These are phyloP conservation scores for Apotomis capreana DNA, from an alignment of 2,888 invertebrate genomes.

Conservation along the genomic window DNA sequence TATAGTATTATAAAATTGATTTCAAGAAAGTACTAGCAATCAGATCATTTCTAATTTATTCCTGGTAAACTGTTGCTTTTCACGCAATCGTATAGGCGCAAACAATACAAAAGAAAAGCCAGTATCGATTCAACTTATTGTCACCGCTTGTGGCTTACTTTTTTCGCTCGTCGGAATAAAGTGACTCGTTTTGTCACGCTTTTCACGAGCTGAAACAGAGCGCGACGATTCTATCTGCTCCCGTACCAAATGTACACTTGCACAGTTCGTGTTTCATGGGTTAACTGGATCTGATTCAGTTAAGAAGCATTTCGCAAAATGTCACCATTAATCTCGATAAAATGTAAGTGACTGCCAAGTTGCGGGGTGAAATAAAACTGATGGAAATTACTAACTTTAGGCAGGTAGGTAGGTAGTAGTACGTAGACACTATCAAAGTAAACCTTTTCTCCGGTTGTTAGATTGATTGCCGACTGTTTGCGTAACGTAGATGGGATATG, in stretches of 20 bases:
- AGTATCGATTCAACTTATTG: conserved; percentile 36
- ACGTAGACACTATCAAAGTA: neutral
- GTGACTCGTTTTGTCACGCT: conserved; percentile 69
- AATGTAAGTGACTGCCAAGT: neutral
- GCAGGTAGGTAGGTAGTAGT: too few relatives aligned
- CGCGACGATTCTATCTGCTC: conserved; percentile 67
- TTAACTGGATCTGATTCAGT: conserved; percentile 32
- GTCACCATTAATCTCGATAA: neutral
- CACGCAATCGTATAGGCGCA: conserved; percentile 23
- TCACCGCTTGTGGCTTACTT: conserved; percentile 36
- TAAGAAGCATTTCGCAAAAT: conserved; percentile 5
- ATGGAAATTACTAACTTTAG: neutral
- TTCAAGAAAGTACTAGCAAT: neutral
- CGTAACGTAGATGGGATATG: conserved; percentile 5
- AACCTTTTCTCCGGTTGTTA: neutral
- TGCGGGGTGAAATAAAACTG: neutral
- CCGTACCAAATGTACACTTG: conserved; percentile 40
- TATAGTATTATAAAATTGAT: neutral
- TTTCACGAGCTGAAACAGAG: conserved; percentile 72
- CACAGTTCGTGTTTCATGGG: conserved; percentile 40
- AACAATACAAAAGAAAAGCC: conserved; percentile 37
- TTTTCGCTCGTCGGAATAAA: conserved; percentile 49
- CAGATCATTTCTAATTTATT: conserved; percentile 31
- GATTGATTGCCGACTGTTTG: neutral
- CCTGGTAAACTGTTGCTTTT: conserved; percentile 27